Conservation (phyloP, 2,888 invertebrate genomes). For the Clanis bilineata region DNA sequence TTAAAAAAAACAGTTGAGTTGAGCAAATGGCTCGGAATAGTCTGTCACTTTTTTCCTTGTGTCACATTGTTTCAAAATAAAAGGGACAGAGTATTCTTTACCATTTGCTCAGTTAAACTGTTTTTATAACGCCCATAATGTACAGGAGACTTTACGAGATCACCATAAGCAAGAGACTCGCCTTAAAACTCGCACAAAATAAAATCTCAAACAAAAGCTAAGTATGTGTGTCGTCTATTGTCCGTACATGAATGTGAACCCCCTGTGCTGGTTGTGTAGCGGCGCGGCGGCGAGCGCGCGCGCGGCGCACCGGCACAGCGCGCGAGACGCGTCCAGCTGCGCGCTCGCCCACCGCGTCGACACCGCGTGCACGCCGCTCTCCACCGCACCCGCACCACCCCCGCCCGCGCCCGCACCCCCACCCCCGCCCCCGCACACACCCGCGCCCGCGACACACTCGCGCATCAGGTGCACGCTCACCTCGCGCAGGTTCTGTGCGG, state of each 20-base stretch:
- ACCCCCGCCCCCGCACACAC: constrained; percentile 86
- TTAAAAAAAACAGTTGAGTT: no score
- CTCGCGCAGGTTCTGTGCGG: constrained; percentile 88
- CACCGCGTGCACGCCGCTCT: constrained; percentile 75
- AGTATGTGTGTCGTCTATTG: no score
- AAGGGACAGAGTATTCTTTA: no score
- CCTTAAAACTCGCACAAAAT: no score
- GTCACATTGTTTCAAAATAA: no score
- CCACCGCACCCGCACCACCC: constrained; percentile 68
- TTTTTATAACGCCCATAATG: no score
- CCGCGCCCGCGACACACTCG: constrained; percentile 73
- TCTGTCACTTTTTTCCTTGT: no score
- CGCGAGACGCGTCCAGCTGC: constrained; percentile 90
- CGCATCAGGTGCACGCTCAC: constrained; percentile 91
- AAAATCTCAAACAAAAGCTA: no score
- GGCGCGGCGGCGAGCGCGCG: constrained; percentile 87
- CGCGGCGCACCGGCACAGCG: constrained; percentile 88
- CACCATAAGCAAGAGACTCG: no score
- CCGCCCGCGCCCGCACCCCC: constrained; percentile 86
- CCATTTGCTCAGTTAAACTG: no score
- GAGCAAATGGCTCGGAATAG: no score
- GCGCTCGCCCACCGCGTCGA: constrained; percentile 87
- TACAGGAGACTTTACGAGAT: no score
- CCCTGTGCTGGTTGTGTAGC: constrained; percentile 86
- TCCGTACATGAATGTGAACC: constrained; percentile 89